Evolutionary conservation across 2,888 invertebrate genomes (phyloP), one percentile per base, ranked within the genome.

Genomic region (Drosophila infuscata): DNA sequence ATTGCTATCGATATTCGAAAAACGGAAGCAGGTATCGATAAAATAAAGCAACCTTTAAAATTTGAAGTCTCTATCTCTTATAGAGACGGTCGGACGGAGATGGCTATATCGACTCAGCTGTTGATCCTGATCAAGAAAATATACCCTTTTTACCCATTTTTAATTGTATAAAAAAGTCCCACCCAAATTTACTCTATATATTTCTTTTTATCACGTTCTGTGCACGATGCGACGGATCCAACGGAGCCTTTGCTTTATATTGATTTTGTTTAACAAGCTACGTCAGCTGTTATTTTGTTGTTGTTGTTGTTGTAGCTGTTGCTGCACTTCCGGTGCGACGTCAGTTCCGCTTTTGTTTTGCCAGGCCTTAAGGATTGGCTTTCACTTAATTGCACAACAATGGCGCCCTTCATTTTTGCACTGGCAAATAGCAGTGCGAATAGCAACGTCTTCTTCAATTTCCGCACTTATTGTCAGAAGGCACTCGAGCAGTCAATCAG

Each of bases 301-400:
- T 25, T 48, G 4, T 12, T 54, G 46, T 30, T 65, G 46, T 41
- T 59, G 46, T 48, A 25, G 73, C 60, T 75, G 73, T 49, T 69
- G 74, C 72, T 83, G 81, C 83, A 83, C 83, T 83, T 86, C 87
- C 83, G 75, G 70, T 74, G 73, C 70, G 32, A 61, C 77, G 62
- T 70, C 56, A 73, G 74, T 73, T 84, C 71, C 76, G 86, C 65
- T 71, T 49, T 66, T 75, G 74, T 76, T 85, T 79, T 51, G 70
- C 61, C 64, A 54, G 58, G 72, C 72, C 66, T 71, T 52, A 58
- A 74, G 73, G 48, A 75, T 58, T 67, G 70, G 68, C 82, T 71
- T 76, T 76, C 88, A 81, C 81, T 81, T 88, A 85, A 88, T 88
- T 85, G 85, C 88, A 85, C 81, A 77, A 88, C 76, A 85, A 88